Conservation (phyloP, 2,888 invertebrate genomes). For the Drosophila nigritarsus region DNA sequence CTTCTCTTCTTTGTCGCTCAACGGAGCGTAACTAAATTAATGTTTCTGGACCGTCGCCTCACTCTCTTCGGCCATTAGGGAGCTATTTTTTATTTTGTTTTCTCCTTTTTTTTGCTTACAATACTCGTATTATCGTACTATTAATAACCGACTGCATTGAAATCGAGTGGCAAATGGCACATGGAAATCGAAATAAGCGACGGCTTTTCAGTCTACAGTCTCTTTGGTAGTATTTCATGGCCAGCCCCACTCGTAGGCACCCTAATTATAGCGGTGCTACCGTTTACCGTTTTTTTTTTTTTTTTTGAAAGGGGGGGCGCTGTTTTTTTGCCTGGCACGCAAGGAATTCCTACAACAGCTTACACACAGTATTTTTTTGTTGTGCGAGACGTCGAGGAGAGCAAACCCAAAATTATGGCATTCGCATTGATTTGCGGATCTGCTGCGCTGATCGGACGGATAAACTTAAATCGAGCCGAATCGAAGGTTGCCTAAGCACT, state of each 20-base stretch:
- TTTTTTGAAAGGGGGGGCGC: too few relatives aligned
- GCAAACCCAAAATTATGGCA: slow-evolving; percentile 67
- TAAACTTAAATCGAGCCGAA: slow-evolving; percentile 79
- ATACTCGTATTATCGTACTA: slow-evolving; percentile 29
- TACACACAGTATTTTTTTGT: slow-evolving; percentile 7
- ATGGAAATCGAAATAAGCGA: slow-evolving; percentile 51
- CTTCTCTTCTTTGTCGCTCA: slow-evolving; percentile 51
- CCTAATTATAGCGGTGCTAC: slow-evolving; percentile 71
- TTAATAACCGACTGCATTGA: slow-evolving; percentile 47
- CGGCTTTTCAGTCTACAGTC: slow-evolving; percentile 21
- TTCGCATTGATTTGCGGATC: slow-evolving; percentile 46
- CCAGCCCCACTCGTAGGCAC: slow-evolving; percentile 16
- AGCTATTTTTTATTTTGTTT: slow-evolving; percentile 20
- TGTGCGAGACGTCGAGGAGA: background rate
- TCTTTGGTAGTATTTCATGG: background rate
- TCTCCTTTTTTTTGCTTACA: slow-evolving; percentile 9
- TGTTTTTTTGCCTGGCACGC: slow-evolving; percentile 65
- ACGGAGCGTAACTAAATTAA: slow-evolving; percentile 78
- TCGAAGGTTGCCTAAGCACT: slow-evolving; percentile 41
- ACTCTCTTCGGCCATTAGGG: slow-evolving; percentile 47
- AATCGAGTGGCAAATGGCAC: slow-evolving; percentile 47
- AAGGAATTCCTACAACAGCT: slow-evolving; percentile 57
- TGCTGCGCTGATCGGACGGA: slow-evolving; percentile 77
- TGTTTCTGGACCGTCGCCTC: slow-evolving; percentile 51
- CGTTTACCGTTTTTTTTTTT: slow-evolving; percentile 53